Conservation (phyloP, 64 coral and sea anemone genomes). For the Actinia equina region DNA sequence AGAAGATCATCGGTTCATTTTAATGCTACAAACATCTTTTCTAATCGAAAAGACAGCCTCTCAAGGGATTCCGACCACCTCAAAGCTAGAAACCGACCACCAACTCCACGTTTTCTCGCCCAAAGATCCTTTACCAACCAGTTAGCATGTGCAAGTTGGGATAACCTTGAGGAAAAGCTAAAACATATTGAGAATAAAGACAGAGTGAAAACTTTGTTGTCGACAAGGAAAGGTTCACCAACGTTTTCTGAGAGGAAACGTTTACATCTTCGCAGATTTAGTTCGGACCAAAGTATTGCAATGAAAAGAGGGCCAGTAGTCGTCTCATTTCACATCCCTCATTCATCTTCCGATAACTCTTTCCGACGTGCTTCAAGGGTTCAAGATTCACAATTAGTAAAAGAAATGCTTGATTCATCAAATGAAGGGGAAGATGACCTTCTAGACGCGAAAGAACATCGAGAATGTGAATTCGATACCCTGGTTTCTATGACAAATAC, state of each 20-base stretch:
- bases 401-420: neutral
- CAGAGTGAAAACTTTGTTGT: neutral
- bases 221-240: neutral
- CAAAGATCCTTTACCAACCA: neutral
- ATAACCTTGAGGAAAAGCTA: neutral
- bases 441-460: neutral
- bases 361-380: neutral
- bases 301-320: neutral
- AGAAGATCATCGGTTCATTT: constrained; percentile 64
- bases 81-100: constrained; percentile 42
- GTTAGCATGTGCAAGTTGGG: neutral
- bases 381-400: neutral
- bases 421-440: neutral
- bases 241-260: neutral
- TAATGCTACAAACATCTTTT: constrained; percentile 1
- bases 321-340: neutral
- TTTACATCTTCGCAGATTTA: neutral
- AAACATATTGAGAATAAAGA: constrained; percentile 2
- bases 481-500: constrained; percentile 19
- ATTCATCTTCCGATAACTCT: neutral
- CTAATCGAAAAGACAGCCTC: constrained; percentile 37
- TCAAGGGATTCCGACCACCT: constrained; percentile 28
- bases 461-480: neutral
- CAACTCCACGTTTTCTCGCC: constrained; percentile 51
- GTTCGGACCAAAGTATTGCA: neutral